Evolutionary conservation across 1,140 invertebrate genomes (phyloP).

Genomic region (Portunus trituberculatus): DNA sequence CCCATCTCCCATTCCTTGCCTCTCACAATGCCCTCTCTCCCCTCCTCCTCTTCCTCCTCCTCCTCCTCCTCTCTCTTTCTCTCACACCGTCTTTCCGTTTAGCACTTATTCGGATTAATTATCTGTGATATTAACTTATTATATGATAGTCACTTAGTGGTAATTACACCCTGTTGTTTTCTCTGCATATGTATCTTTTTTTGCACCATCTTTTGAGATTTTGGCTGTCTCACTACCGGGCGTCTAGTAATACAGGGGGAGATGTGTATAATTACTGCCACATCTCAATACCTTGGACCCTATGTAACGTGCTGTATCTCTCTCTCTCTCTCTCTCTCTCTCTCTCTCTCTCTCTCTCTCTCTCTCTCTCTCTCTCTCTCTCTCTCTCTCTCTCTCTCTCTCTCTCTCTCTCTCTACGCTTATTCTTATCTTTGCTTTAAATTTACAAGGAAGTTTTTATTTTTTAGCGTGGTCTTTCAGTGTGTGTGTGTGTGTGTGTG

Average conservation of each 20-base stretch:
- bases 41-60: neutral
- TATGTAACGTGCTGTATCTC: too few species aligned
- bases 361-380: too few species aligned
- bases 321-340: neutral
- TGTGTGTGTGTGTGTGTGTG: neutral
- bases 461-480: neutral
- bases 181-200: neutral
- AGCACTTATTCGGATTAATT: neutral
- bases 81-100: neutral
- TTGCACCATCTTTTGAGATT: neutral
- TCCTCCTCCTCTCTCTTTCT: too few species aligned
- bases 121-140: neutral
- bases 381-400: too few species aligned
- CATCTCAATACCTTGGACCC: too few species aligned
- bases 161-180: neutral
- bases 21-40: neutral
- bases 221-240: too few species aligned
- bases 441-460: neutral
- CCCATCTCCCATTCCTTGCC: neutral
- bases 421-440: neutral
- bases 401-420: too few species aligned
- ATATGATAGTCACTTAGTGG: neutral
- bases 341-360: too few species aligned
- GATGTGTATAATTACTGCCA: too few species aligned
- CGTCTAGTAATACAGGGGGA: too few species aligned